Evolutionary conservation across 1,140 invertebrate genomes (phyloP).

Genomic region (Drosophila mauritiana): DNA sequence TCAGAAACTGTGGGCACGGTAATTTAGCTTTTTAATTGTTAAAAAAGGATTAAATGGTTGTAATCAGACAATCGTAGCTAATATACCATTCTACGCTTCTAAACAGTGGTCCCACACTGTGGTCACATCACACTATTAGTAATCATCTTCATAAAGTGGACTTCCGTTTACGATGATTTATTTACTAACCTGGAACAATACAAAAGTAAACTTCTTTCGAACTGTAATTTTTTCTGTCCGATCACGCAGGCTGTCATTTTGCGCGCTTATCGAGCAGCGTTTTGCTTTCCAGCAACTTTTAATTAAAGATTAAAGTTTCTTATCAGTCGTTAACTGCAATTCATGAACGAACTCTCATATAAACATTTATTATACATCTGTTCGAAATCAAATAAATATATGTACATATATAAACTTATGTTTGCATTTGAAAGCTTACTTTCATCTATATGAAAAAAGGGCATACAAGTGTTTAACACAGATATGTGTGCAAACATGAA

Average conservation of each 20-base stretch:
- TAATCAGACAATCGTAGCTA: no score
- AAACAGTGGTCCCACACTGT: no score
- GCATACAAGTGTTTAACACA: no score
- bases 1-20: no score
- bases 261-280: constrained; percentile 65
- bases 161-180: not conserved
- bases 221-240: constrained; percentile 79
- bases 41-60: no score
- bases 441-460: no score
- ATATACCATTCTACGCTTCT: no score
- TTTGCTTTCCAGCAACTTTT: constrained; percentile 74
- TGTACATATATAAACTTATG: not conserved
- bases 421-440: no score
- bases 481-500: no score
- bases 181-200: constrained; percentile 12
- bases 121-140: no score
- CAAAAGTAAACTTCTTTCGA: constrained; percentile 46
- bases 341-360: constrained; percentile 35
- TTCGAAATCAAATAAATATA: not conserved
- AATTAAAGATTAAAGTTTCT: constrained; percentile 74
- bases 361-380: constrained; percentile 1
- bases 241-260: constrained; percentile 39
- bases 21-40: no score
- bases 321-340: constrained; percentile 70
- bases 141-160: no score